These are phyloP conservation scores for Melitaea athalia DNA, from an alignment of 2,888 invertebrate genomes.

Conservation along the genomic window DNA sequence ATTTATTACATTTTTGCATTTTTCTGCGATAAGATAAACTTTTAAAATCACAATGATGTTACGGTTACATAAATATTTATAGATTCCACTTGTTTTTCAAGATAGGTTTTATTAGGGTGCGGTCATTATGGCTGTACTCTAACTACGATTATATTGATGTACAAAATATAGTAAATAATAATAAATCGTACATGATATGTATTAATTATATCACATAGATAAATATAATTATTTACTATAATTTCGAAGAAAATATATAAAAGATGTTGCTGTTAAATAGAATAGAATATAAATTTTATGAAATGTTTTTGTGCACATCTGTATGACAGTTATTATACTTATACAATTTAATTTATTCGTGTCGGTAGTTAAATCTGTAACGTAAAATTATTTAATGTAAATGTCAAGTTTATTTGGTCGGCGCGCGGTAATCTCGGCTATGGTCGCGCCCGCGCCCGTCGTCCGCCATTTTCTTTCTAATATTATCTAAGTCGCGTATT, in stretches of 20 bases:
- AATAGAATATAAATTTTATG: not conserved
- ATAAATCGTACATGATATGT: no score
- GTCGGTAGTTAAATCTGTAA: not conserved
- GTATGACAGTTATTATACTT: not conserved
- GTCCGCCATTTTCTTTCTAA: conserved; percentile 73
- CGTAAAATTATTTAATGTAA: not conserved
- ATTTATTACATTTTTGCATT: conserved; percentile 16
- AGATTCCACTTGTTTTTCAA: conserved; percentile 15
- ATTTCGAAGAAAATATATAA: not conserved
- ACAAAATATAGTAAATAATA: no score
- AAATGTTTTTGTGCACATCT: not conserved
- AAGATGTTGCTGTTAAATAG: not conserved
- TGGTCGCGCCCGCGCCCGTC: conserved; percentile 48
- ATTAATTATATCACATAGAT: no score
- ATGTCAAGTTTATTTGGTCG: conserved; percentile 24
- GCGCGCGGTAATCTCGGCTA: conserved; percentile 37
- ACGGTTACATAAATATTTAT: conserved; percentile 16
- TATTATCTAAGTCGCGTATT: conserved; percentile 75
- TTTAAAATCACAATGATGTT: conserved; percentile 10
- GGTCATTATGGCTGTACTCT: not conserved
- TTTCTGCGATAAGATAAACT: conserved; percentile 17
- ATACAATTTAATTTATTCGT: not conserved
- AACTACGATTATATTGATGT: no score
- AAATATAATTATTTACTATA: not conserved
- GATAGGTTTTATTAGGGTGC: conserved; percentile 3